Conservation (phyloP, 92 coral and sea anemone genomes). For the Parazoanthus swiftii region DNA sequence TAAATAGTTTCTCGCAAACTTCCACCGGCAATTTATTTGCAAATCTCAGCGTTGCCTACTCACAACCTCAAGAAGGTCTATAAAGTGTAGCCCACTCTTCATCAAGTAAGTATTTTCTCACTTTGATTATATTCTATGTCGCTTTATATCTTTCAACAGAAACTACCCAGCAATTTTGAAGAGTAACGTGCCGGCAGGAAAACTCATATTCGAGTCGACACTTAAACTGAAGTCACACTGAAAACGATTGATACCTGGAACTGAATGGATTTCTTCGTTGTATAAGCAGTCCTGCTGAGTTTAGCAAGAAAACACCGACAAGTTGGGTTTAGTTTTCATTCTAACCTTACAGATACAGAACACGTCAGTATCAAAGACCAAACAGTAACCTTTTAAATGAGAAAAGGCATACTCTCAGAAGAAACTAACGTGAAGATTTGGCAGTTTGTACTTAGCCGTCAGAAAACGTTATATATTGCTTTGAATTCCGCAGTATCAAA, state of each 20-base stretch:
- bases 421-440: background rate
- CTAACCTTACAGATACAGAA: background rate
- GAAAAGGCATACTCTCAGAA: background rate
- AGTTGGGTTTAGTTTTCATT: background rate
- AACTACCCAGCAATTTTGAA: background rate
- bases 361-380: background rate
- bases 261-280: background rate
- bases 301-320: background rate
- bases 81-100: background rate
- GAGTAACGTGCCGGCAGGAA: background rate
- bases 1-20: background rate
- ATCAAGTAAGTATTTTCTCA: background rate
- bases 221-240: too few relatives aligned
- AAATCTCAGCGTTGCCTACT: background rate
- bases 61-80: background rate
- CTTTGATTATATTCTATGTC: background rate
- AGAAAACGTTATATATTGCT: too few relatives aligned
- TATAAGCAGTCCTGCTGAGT: background rate
- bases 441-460: background rate
- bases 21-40: background rate
- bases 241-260: too few relatives aligned
- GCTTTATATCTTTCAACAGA: background rate
- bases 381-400: too few relatives aligned
- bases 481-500: background rate
- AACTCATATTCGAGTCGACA: background rate